Percentiles rank a stretch among this genome's conserved stretches.
Evolutionary conservation across 2,113 vertebrate species (phyloP).

Genomic region (Jacana jacana): DNA sequence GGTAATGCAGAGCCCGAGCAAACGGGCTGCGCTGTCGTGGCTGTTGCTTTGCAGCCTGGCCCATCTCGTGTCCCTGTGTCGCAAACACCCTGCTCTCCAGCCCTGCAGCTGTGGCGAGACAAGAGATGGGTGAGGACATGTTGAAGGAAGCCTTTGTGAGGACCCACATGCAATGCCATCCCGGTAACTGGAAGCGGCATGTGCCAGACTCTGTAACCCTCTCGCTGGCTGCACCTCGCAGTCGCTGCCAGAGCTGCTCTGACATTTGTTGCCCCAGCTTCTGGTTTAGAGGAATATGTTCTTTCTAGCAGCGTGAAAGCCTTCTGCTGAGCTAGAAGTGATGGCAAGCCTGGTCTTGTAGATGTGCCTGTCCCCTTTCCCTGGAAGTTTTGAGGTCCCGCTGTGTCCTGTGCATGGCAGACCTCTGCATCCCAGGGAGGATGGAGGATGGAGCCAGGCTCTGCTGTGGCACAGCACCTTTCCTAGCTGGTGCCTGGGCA

Average conservation of each 20-base stretch:
- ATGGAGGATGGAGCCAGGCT: not conserved
- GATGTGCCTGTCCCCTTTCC: not conserved
- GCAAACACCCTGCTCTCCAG: not conserved
- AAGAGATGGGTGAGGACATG: not conserved
- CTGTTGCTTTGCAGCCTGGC: not conserved
- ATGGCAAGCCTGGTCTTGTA: not conserved
- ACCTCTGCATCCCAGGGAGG: not conserved
- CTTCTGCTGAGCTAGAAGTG: not conserved
- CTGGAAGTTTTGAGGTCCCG: not conserved
- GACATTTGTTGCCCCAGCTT: not conserved
- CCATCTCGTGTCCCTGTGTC: not conserved
- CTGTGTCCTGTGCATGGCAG: not conserved
- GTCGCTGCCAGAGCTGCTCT: not conserved
- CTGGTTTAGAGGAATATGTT: not conserved
- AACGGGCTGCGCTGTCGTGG: not conserved
- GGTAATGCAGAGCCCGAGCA: not conserved
- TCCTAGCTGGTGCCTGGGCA: not conserved
- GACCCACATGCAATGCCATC: rapidly evolving
- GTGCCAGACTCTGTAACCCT: not conserved
- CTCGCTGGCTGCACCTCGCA: rapidly evolving
- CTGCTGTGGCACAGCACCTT: not conserved
- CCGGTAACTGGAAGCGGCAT: not conserved
- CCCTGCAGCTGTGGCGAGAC: not conserved
- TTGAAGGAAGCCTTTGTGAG: not conserved
- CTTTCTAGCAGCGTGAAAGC: not conserved